Conservation (phyloP, 2,888 invertebrate genomes). For the Ptilodon capucinus region DNA sequence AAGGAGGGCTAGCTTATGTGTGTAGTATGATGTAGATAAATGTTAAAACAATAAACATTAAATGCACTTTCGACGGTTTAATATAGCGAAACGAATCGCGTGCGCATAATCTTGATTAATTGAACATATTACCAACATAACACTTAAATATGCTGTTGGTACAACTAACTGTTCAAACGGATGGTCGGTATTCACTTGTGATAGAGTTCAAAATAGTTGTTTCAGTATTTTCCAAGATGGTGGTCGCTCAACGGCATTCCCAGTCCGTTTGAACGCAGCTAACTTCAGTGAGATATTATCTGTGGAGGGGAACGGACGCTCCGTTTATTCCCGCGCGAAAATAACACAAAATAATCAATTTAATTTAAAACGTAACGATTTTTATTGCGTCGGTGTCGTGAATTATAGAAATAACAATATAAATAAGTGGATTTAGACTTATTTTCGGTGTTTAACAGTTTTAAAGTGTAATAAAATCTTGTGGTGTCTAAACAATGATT, state of each 20-base stretch:
- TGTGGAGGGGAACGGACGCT: constrained; percentile 5
- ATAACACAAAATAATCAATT: neutral
- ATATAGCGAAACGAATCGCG: constrained; percentile 29
- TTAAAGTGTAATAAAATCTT: constrained; percentile 14
- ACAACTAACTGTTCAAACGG: neutral
- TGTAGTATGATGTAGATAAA: neutral
- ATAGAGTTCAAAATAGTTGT: constrained; percentile 5
- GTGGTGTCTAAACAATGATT: constrained; percentile 37
- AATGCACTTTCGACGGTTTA: constrained; percentile 35
- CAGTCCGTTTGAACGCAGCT: constrained; percentile 3
- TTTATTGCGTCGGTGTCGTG: neutral
- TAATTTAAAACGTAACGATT: neutral
- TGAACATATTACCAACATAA: constrained; percentile 14
- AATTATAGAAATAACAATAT: neutral
- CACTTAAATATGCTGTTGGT: constrained; percentile 6
- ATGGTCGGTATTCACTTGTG: neutral
- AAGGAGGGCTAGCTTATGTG: no score
- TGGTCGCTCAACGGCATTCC: constrained; percentile 7
- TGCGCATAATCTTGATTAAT: constrained; percentile 15
- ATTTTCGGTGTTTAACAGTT: neutral
- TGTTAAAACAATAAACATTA: constrained; percentile 12
- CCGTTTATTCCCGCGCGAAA: constrained; percentile 1
- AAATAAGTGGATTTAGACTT: neutral
- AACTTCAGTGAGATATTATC: constrained; percentile 28
- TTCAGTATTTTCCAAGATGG: constrained; percentile 9